Base-by-base conservation (phyloP, 1,140 invertebrate species). In the Magallana ariakensis region DNA sequence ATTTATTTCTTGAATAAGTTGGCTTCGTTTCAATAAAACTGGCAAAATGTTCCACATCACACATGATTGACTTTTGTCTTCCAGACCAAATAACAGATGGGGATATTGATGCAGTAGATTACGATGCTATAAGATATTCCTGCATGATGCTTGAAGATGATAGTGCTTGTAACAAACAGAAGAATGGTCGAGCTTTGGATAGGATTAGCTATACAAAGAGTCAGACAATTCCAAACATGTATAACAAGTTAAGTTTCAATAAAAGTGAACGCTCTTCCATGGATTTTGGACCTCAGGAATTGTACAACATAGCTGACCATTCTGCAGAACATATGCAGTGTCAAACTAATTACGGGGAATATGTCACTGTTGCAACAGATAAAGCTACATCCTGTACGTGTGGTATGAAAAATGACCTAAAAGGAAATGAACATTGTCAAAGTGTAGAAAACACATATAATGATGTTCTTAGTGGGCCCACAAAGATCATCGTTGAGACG, bases 121-220 rank as follows among this genome's bases (percentile, higher is more conserved):
- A 75, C 22, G 66, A 75, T 11, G 33, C 10, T 10, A 75, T 75
- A 13, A 75, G 66, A 33, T 19, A 75, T 10, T 75, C 66, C 15
- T 26, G 22, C 13, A 3, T 75, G 66, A 13, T 75, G 7, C 5
- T 75, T 22, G 22, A 75, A 10, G 7, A 26, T 75, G 66, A 26
- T 10, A 26, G 66, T 10, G 66, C 66, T 26, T 75, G 66, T 75
- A 26, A 26, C 19, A 26, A 11, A 8, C 66, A 75, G 11, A 33
- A 75, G 10, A 62, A 62, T n/a, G 33, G 22, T n/a, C n/a, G n/a
- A n/a, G n/a, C 66, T 13, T 33, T 75, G 1, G 66, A 75, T 13
- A 75, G 66, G 15, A 26, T 75, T 46, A 75, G 66, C 66, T 75
- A 75, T 13, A 19, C 66, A 75, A 75, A 75, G 66, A 75, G 22